Conservation (phyloP, 2,888 invertebrate species). For the Corythucha ciliata region DNA sequence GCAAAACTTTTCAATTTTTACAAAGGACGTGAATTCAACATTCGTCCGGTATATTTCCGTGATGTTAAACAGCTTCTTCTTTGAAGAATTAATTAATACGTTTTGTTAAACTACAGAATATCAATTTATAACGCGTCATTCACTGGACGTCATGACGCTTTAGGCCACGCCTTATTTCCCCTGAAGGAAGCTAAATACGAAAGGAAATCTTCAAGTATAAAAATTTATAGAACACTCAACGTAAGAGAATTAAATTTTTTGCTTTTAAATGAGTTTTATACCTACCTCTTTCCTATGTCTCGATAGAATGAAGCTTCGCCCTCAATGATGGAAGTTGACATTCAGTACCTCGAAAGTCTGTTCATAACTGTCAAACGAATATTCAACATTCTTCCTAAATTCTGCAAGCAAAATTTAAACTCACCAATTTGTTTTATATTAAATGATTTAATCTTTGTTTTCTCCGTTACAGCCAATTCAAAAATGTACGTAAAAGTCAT, state of each 20-base stretch:
- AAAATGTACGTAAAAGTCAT: constrained; percentile 38
- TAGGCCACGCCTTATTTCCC: constrained; percentile 38
- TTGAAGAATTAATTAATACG: constrained; percentile 4
- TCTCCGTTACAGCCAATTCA: not conserved
- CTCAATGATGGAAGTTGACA: constrained; percentile 34
- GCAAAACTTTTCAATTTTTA: constrained; percentile 37
- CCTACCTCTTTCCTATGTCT: not conserved
- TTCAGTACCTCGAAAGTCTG: constrained; percentile 22
- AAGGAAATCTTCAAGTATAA: too few relatives aligned
- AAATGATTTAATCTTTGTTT: not conserved
- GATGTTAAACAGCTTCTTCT: too few relatives aligned
- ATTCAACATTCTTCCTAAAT: constrained; percentile 28
- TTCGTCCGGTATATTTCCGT: constrained; percentile 35
- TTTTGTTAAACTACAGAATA: constrained; percentile 31
- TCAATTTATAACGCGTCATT: constrained; percentile 38
- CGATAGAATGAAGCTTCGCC: constrained; percentile 34
- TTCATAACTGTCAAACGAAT: constrained; percentile 35
- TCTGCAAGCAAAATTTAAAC: constrained; percentile 10
- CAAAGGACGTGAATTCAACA: constrained; percentile 34
- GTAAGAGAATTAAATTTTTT: not conserved
- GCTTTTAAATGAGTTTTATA: not conserved
- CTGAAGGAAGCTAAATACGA: constrained; percentile 17
- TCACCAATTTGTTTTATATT: not conserved
- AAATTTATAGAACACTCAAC: too few relatives aligned
- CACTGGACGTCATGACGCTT: constrained; percentile 38